A percentile compares a stretch with the other conserved stretches of the same genome.
Conservation (phyloP, 2,888 invertebrate genomes). For the Hemicrepidius hirtus region DNA sequence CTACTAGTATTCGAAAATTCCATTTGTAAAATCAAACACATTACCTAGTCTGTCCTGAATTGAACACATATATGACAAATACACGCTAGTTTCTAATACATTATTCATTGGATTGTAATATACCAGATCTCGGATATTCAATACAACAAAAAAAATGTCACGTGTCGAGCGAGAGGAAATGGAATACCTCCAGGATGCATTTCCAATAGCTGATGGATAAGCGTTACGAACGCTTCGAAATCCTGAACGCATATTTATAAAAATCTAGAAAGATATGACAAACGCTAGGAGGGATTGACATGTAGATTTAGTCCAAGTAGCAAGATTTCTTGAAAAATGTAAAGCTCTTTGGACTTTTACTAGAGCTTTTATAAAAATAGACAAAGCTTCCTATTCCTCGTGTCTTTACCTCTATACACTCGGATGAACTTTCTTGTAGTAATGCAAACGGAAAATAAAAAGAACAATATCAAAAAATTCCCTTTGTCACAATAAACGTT, state of each 20-base stretch:
- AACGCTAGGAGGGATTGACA: slow-evolving; percentile 37
- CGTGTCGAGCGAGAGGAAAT: slow-evolving; percentile 60
- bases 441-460: too few species aligned
- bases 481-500: too few species aligned
- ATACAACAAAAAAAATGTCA: slow-evolving; percentile 61
- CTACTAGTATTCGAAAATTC: slow-evolving; percentile 31
- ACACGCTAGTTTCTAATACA: slow-evolving; percentile 58
- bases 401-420: not conserved
- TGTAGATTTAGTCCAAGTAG: slow-evolving; percentile 36
- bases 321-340: slow-evolving; percentile 2
- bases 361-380: not conserved
- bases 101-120: slow-evolving; percentile 60
- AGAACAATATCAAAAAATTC: too few species aligned
- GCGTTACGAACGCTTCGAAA: slow-evolving; percentile 46
- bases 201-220: slow-evolving; percentile 57
- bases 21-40: slow-evolving; percentile 50
- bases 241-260: slow-evolving; percentile 46
- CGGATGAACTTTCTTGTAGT: too few species aligned
- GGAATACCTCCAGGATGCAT: slow-evolving; percentile 61
- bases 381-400: not conserved
- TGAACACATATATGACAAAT: slow-evolving; percentile 49
- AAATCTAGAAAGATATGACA: slow-evolving; percentile 47
- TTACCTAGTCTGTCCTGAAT: slow-evolving; percentile 34
- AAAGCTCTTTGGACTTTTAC: not conserved
- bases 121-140: slow-evolving; percentile 57